A percentile compares a stretch with the other conserved stretches of the same genome.
These are phyloP conservation scores for Drosophila pegasa DNA, from an alignment of 2,888 invertebrate genomes.

Conservation along the genomic window DNA sequence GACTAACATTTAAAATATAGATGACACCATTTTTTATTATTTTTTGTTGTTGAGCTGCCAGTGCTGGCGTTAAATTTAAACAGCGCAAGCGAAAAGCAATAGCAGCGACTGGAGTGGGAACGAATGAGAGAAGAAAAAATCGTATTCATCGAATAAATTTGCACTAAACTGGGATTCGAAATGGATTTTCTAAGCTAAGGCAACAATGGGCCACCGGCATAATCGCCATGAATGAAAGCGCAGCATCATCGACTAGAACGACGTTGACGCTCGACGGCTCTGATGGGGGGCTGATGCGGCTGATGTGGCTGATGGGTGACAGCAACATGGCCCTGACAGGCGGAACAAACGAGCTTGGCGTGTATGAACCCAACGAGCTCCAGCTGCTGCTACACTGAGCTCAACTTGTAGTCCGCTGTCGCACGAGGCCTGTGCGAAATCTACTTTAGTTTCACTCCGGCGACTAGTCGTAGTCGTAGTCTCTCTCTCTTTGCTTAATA, in stretches of 20 bases:
- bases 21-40: constrained; percentile 11
- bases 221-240: constrained; percentile 78
- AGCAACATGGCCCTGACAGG: constrained; percentile 66
- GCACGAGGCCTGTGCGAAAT: constrained; percentile 18
- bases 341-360: constrained; percentile 75
- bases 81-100: constrained; percentile 41
- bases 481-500: constrained; percentile 57
- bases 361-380: constrained; percentile 48
- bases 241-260: constrained; percentile 68
- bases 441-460: constrained; percentile 41
- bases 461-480: constrained; percentile 29
- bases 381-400: constrained; percentile 38
- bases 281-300: constrained; percentile 40
- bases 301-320: constrained; percentile 53
- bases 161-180: constrained; percentile 80
- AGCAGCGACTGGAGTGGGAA: constrained; percentile 24
- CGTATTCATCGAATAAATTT: constrained; percentile 75
- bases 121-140: constrained; percentile 21
- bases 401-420: constrained; percentile 2
- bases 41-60: too few species aligned
- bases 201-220: constrained; percentile 73
- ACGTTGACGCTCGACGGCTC: constrained; percentile 18
- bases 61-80: constrained; percentile 72
- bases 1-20: constrained; percentile 20
- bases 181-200: constrained; percentile 73